These are phyloP conservation scores for Cotesia typhae DNA, from an alignment of 1,140 invertebrate species.

Conservation along the genomic window DNA sequence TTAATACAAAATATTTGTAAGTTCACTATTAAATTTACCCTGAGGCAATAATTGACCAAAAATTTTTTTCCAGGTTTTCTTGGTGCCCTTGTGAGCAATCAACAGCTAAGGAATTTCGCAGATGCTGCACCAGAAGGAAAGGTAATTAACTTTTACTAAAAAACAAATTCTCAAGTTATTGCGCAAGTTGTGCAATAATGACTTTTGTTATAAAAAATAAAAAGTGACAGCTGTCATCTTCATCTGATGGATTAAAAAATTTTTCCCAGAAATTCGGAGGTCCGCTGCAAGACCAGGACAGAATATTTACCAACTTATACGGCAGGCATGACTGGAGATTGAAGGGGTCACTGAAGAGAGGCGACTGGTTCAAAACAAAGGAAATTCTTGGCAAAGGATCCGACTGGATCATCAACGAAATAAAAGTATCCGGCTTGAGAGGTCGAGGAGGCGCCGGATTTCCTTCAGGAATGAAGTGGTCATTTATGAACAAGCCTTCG, in stretches of 20 bases:
- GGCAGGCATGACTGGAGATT: constrained; percentile 97
- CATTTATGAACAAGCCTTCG: constrained; percentile 99
- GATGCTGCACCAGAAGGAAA: constrained; percentile 61
- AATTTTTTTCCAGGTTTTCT: constrained; percentile 52
- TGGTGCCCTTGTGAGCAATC: constrained; percentile 49
- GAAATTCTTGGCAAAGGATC: constrained; percentile 94
- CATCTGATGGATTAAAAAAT: no score
- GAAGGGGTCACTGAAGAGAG: constrained; percentile 90
- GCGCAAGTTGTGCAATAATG: not conserved
- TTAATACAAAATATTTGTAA: no score
- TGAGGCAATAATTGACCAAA: constrained; percentile 60
- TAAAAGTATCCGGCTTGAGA: constrained; percentile 93
- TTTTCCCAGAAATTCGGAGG: constrained; percentile 65
- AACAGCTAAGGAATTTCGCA: constrained; percentile 54
- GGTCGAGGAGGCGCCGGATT: constrained; percentile 98
- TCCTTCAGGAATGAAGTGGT: constrained; percentile 99
- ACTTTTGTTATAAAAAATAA: no score
- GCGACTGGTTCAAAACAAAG: constrained; percentile 99
- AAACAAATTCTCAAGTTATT: not conserved
- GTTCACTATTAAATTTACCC: constrained; percentile 30
- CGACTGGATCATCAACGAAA: constrained; percentile 98
- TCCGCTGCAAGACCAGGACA: constrained; percentile 89
- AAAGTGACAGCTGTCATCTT: no score
- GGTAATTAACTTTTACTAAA: constrained; percentile 40
- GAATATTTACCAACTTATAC: constrained; percentile 98